phyloP scores from a whole-genome alignment of 2,888 invertebrate genomes.

The Microplitis manilae region DNA sequence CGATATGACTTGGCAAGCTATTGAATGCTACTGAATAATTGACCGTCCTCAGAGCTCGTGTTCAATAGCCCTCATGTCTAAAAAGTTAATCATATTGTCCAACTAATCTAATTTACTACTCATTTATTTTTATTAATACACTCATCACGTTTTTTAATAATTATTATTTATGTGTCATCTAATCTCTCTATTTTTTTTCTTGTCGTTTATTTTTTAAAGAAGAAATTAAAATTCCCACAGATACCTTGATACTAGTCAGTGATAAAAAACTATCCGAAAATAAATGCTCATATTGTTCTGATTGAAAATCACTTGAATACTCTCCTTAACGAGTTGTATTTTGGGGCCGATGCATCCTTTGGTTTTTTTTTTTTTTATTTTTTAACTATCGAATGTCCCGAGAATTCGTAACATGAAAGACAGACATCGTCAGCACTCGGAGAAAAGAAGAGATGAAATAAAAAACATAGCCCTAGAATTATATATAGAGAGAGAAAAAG shows the following conservation, averaged over 20 bases:
- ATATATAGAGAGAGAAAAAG: slow-evolving; percentile 34
- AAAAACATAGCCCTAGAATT: slow-evolving; percentile 12
- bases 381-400: not conserved
- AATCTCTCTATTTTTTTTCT: not conserved
- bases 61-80: not conserved
- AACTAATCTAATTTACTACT: not conserved
- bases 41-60: not conserved
- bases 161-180: too few species aligned
- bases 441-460: slow-evolving; percentile 6
- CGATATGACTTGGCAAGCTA: not conserved
- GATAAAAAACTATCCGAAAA: too few species aligned
- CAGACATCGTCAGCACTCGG: slow-evolving; percentile 37
- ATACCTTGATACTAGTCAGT: too few species aligned
- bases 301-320: too few species aligned
- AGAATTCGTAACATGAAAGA: slow-evolving; percentile 23
- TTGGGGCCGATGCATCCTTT: too few species aligned
- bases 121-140: not conserved
- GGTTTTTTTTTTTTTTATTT: not conserved
- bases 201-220: not conserved
- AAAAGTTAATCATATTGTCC: slow-evolving; percentile 1
- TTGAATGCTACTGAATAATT: not conserved
- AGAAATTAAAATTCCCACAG: too few species aligned
- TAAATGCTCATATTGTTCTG: too few species aligned
- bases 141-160: not conserved
- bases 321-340: too few species aligned